Evolutionary conservation across 2,113 vertebrate species (phyloP).

Genomic region (Emydocephalus ijimae): DNA sequence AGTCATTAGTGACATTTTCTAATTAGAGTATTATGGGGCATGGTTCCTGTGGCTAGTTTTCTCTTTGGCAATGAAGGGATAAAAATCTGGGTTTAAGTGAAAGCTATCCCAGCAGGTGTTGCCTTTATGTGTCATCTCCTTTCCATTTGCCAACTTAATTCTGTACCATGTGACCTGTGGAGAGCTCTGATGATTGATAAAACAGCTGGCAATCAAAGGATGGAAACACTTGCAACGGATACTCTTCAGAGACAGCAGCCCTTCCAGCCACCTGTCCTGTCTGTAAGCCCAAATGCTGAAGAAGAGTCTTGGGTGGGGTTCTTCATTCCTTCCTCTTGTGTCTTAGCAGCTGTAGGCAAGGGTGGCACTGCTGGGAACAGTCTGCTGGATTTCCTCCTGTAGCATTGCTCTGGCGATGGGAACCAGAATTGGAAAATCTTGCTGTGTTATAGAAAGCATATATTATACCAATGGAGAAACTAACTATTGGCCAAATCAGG

Average conservation of each 20-base stretch:
- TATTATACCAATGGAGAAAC: background rate
- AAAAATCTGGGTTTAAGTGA: background rate
- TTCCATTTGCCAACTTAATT: constrained; percentile 13
- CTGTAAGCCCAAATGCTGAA: background rate
- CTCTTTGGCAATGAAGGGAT: background rate
- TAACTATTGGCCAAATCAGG: background rate
- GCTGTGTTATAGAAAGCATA: background rate
- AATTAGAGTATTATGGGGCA: background rate
- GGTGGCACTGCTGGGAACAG: accelerated
- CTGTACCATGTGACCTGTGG: background rate
- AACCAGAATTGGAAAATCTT: background rate
- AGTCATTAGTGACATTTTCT: background rate
- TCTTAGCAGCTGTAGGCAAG: background rate
- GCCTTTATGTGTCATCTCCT: background rate
- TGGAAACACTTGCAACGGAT: background rate
- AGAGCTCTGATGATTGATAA: background rate
- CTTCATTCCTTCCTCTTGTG: background rate
- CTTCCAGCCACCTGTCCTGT: constrained; percentile 1
- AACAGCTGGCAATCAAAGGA: constrained; percentile 8
- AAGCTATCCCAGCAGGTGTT: accelerated
- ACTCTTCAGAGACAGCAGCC: background rate
- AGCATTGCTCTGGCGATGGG: background rate
- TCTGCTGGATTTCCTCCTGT: background rate
- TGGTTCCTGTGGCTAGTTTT: background rate
- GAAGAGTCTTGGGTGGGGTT: background rate